Evolutionary conservation across 2,113 vertebrate genomes (phyloP).

Genomic region (Actenoides lindsayi): DNA sequence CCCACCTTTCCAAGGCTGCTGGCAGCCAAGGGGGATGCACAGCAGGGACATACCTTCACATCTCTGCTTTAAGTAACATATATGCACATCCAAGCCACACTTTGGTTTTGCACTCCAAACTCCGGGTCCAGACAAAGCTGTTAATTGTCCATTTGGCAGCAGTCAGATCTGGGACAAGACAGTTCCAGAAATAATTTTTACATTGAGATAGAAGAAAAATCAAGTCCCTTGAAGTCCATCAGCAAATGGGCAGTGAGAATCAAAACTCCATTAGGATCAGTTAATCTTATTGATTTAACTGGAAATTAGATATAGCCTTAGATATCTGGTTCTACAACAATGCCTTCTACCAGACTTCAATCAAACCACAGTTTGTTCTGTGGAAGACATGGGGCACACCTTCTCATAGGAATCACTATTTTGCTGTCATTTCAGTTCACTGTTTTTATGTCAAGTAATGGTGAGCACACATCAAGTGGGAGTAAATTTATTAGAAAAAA

Average conservation of each 20-base stretch:
- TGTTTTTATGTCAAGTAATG: not conserved
- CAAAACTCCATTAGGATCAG: slow-evolving; percentile 10
- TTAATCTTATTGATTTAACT: not conserved
- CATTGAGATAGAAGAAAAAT: not conserved
- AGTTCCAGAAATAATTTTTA: not conserved
- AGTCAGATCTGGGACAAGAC: not conserved
- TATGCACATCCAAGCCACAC: not conserved
- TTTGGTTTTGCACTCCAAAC: not conserved
- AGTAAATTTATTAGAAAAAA: not conserved
- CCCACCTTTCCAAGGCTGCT: not conserved
- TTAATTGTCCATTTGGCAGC: not conserved
- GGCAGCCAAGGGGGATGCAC: fast-evolving
- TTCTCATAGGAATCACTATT: not conserved
- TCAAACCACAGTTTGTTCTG: not conserved
- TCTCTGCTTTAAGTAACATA: not conserved
- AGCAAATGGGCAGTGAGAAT: not conserved
- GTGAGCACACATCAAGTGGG: not conserved
- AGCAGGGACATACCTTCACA: not conserved
- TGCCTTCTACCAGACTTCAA: not conserved
- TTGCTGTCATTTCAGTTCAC: not conserved
- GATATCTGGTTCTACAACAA: not conserved
- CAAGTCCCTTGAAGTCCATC: not conserved
- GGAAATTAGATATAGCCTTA: not conserved
- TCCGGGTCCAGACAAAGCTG: not conserved
- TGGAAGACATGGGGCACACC: not conserved